Base-by-base conservation (phyloP, 1,140 invertebrate species). In the Subanguina moxae region DNA sequence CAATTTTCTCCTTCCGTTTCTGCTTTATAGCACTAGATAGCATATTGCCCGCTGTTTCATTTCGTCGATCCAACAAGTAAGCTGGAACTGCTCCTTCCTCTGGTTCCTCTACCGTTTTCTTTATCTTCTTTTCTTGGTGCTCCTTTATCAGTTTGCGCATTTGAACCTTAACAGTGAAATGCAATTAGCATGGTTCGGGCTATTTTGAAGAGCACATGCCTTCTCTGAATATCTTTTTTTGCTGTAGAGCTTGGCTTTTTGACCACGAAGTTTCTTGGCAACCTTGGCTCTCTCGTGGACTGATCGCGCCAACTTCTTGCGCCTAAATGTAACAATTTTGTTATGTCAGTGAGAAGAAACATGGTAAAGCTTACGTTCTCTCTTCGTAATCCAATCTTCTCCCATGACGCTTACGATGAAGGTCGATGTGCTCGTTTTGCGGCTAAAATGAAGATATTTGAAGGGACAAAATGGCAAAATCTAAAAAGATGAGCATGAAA, bases 1-100 rank as follows among this genome's bases (percentile, higher is more conserved):
- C 85, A 65, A 93, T 94, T 82, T 99, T 99, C 84, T 99, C 95
- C 85, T 98, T 98, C 1, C 96, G 87, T 84, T 99, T 99, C 84
- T 99, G 94, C 86, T 99, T 99, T 66, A 99, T 95, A 90, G 96
- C 97, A 82, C 97, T 98, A 0, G 94, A 97, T 0, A 99, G 85
- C 21, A 97, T 90, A 85, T 97, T 98, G 1, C 94, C 92, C 58
- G 90, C 87, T 1, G 89, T 90, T 74, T 96, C 91, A 67, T 78
- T 80, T 85, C 97, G 91, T 85, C 96, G 88, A 86, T 99, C 96
- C 43, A 99, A 85, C 7, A 99, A 85, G 84, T 98, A 99, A 0
- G 93, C 91, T 0, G 96, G 95, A 13, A 97, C 83, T 0, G 94
- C 94, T 67, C 93, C 94, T 81, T 94, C 90, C 1, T 90, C 86